Base-by-base conservation (phyloP, 2,113 vertebrate genomes). In the Scomber scombrus region DNA sequence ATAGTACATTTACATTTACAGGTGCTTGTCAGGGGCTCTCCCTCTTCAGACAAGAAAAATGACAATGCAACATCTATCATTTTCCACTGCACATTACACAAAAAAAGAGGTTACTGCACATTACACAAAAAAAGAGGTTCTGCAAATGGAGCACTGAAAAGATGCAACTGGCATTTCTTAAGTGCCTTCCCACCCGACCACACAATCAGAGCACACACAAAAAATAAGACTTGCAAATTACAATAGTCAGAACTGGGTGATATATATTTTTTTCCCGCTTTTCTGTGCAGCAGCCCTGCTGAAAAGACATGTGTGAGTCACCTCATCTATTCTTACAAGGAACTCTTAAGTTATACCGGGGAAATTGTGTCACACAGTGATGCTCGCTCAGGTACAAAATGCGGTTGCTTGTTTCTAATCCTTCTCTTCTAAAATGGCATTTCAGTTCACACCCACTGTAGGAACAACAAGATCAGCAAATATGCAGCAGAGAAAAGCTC, bases 221-320 rank as follows among this genome's bases (percentile, higher is more conserved):
- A 73, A 57, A 64, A 49, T 11, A 29, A 70, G 55, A 85, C 52
- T 50, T 79, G 65, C 71, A 83, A 80, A 80, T 82, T 31, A 47
- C 34, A 76, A 63, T 2, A 16, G 56, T 69, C 8, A 52, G 51
- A 12, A 4, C 23, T 65, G 57, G 18, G 7, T 34, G 60, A 73
- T 52, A 49, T 4, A 5, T 57, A 34, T 51, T 65, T 70, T 52
- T 57, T 62, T 5, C 71, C 40, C 10, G 6, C n/a, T 63, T 89
- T 75, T 54, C 71, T 81, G 52, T 81, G 71, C 54, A 72, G 40
- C 52, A 40, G 34, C 9, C 34, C 58, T 31, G 6, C 13, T 16
- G 1, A 58, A 55, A 58, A 84, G 65, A 88, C 31, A 55, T 4
- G 2, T 60, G 74, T 85, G 88, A 91, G 78, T 89, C 88, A 92